Evolutionary conservation across 2,113 vertebrate genomes (phyloP).

Genomic region (Coryphaenoides rupestris): DNA sequence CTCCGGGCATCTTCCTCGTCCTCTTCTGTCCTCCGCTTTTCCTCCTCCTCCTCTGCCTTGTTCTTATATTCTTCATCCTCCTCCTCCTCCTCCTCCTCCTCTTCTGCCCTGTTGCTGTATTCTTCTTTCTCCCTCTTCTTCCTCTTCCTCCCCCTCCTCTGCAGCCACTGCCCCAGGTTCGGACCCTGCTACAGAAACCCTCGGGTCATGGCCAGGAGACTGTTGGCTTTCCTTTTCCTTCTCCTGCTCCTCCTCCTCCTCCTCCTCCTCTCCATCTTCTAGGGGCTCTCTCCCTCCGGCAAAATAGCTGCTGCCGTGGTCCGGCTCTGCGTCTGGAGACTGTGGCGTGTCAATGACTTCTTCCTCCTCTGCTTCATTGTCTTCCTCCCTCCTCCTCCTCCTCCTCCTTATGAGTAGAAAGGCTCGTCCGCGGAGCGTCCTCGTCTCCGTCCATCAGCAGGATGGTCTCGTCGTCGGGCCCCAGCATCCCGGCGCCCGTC

Average conservation of each 20-base stretch:
- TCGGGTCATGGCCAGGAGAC: not conserved
- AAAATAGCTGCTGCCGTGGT: conserved; percentile 52
- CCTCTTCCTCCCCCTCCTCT: conserved; percentile 32
- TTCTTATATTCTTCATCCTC: conserved; percentile 34
- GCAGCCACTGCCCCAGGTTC: no score
- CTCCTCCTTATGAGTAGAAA: conserved; percentile 59
- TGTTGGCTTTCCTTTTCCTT: conserved; percentile 29
- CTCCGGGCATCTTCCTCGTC: conserved; percentile 17
- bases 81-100: conserved; percentile 43
- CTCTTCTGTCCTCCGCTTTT: conserved; percentile 31
- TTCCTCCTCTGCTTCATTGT: conserved; percentile 66
- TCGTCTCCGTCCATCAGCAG: conserved; percentile 69
- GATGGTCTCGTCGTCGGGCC: conserved; percentile 69
- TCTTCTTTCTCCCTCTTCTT: conserved; percentile 43
- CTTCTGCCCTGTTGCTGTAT: conserved; percentile 12
- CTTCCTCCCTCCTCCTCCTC: conserved; percentile 66
- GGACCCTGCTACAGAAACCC: no score
- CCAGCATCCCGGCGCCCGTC: conserved; percentile 40
- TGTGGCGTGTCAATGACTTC: conserved; percentile 73
- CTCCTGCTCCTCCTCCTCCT: conserved; percentile 38
- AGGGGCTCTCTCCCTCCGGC: conserved; percentile 20
- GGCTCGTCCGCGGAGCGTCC: conserved; percentile 61
- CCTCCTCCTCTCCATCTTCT: conserved; percentile 48
- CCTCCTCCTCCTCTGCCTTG: conserved; percentile 43
- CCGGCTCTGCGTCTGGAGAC: conserved; percentile 83